These are phyloP conservation scores for Coreius guichenoti DNA, from an alignment of 2,797 vertebrate species.

Conservation along the genomic window DNA sequence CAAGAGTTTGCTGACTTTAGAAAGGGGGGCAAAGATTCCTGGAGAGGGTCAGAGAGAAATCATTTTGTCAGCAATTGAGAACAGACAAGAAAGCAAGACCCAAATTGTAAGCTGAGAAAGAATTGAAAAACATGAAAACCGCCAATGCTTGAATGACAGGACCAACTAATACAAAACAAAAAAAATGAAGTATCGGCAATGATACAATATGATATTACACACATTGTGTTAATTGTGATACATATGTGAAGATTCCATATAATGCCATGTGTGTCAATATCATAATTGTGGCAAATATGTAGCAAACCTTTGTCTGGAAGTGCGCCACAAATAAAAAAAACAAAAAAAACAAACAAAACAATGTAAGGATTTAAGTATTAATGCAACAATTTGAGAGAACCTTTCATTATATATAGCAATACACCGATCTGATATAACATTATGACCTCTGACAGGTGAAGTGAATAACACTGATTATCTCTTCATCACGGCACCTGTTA, in stretches of 20 bases:
- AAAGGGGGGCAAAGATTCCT: constrained; percentile 97
- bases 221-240: not conserved
- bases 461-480: too few species aligned
- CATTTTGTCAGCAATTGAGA: not conserved
- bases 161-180: not conserved
- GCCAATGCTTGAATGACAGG: not conserved
- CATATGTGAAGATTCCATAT: not conserved
- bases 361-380: not conserved
- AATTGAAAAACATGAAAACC: not conserved
- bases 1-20: constrained; percentile 90
- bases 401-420: too few species aligned
- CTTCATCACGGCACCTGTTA: too few species aligned
- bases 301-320: not conserved
- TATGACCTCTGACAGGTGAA: too few species aligned
- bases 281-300: not conserved
- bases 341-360: not conserved
- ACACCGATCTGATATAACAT: too few species aligned
- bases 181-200: not conserved
- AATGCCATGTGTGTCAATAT: not conserved
- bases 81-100: not conserved
- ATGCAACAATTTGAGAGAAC: not conserved
- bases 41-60: not conserved
- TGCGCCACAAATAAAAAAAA: not conserved
- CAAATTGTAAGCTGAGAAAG: not conserved
- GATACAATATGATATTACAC: not conserved